A percentile compares a stretch with the other conserved stretches of the same genome.
Conservation (phyloP, 2,888 invertebrate genomes). For the Cybosia mesomella region DNA sequence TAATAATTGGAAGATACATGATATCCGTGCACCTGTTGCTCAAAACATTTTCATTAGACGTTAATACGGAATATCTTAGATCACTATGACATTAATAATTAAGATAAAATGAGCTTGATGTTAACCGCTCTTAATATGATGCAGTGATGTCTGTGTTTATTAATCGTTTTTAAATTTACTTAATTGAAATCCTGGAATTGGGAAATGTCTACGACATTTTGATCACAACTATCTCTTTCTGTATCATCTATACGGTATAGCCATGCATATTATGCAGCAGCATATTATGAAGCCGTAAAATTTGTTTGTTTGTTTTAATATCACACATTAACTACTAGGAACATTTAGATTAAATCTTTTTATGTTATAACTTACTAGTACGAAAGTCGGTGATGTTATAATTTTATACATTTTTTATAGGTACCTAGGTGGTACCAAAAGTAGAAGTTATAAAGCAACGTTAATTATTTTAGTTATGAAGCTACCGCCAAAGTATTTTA, state of each 20-base stretch:
- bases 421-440: no score
- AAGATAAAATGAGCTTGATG: slow-evolving; percentile 29
- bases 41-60: slow-evolving; percentile 43
- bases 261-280: no score
- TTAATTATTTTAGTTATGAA: no score
- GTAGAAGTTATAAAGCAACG: no score
- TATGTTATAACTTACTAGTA: not conserved
- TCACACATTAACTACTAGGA: not conserved
- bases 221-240: not conserved
- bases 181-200: not conserved
- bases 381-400: no score
- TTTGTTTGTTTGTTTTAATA: not conserved
- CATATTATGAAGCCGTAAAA: not conserved
- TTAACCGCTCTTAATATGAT: slow-evolving; percentile 16
- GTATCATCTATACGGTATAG: not conserved
- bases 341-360: not conserved
- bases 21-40: slow-evolving; percentile 63
- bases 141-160: slow-evolving; percentile 10
- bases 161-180: not conserved
- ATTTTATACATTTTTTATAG: no score
- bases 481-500: no score
- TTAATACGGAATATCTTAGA: slow-evolving; percentile 49
- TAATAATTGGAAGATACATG: slow-evolving; percentile 62
- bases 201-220: not conserved
- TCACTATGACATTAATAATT: slow-evolving; percentile 42